Evolutionary conservation across 2,113 vertebrate genomes (phyloP).

Genomic region (Anhinga rufa): DNA sequence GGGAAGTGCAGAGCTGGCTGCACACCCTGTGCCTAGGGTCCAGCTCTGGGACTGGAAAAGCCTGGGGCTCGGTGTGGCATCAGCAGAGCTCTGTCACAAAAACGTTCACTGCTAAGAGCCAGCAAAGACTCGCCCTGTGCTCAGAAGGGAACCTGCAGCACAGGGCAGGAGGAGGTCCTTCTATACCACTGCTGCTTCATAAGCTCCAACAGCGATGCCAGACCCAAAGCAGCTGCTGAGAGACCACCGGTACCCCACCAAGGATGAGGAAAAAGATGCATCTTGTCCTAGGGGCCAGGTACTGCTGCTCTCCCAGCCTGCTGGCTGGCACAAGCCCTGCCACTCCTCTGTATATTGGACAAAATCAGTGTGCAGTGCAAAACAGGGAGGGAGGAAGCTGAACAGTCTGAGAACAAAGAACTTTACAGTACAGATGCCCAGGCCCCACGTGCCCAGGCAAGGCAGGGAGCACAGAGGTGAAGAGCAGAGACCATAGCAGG

Average conservation of each 20-base stretch:
- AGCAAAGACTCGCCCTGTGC: neutral
- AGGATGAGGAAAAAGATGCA: neutral
- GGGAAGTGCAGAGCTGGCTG: neutral
- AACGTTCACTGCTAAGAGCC: neutral
- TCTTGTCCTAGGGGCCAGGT: neutral
- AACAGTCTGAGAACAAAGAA: neutral
- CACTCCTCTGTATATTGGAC: neutral
- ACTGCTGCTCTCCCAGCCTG: neutral
- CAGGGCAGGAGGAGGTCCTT: neutral
- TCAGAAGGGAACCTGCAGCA: neutral
- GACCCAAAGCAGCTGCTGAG: neutral
- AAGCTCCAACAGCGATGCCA: neutral
- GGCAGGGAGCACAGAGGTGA: neutral
- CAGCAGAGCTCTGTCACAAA: neutral
- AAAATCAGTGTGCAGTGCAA: neutral
- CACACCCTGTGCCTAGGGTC: neutral
- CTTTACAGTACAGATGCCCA: neutral
- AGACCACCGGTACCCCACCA: rapidly evolving
- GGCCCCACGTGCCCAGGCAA: neutral
- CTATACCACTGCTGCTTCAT: neutral
- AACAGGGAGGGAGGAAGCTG: neutral
- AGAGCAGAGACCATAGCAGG: neutral
- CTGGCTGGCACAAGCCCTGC: neutral
- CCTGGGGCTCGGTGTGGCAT: neutral
- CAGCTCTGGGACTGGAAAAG: neutral